Evolutionary conservation across 2,113 vertebrate genomes (phyloP).

Genomic region (Porphyrio hochstetteri): DNA sequence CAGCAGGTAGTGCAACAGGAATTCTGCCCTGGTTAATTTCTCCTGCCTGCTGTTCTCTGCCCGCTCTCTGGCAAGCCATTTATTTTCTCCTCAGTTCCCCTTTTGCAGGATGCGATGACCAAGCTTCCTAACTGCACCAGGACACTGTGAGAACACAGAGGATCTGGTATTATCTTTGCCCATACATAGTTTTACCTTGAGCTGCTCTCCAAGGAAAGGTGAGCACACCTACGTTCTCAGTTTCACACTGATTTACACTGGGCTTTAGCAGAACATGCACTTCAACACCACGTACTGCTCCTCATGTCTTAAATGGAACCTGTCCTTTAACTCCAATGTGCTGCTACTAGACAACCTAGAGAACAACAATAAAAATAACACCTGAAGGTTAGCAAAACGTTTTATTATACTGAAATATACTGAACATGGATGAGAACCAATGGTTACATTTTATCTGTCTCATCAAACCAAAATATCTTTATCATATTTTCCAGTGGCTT

Average conservation of each 20-base stretch:
- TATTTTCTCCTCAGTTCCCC: not conserved
- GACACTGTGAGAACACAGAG: not conserved
- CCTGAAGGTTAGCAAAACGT: not conserved
- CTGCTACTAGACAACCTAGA: not conserved
- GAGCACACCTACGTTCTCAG: not conserved
- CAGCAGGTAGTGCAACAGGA: not conserved
- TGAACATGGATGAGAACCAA: not conserved
- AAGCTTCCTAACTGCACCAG: not conserved
- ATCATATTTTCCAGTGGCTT: not conserved
- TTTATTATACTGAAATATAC: slow-evolving; percentile 44
- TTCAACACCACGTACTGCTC: not conserved
- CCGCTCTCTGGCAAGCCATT: not conserved
- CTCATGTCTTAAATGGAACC: not conserved
- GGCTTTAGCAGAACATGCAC: not conserved
- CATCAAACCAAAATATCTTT: not conserved
- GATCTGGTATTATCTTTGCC: not conserved
- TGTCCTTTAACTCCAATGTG: not conserved
- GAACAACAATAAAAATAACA: not conserved
- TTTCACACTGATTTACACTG: not conserved
- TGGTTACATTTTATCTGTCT: not conserved
- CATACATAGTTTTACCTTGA: not conserved
- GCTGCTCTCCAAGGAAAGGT: not conserved
- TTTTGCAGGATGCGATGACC: not conserved
- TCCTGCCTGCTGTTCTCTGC: not conserved
- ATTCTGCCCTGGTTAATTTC: not conserved